Conservation (phyloP, 2,113 vertebrate genomes). For the Gopherus evgoodei region DNA sequence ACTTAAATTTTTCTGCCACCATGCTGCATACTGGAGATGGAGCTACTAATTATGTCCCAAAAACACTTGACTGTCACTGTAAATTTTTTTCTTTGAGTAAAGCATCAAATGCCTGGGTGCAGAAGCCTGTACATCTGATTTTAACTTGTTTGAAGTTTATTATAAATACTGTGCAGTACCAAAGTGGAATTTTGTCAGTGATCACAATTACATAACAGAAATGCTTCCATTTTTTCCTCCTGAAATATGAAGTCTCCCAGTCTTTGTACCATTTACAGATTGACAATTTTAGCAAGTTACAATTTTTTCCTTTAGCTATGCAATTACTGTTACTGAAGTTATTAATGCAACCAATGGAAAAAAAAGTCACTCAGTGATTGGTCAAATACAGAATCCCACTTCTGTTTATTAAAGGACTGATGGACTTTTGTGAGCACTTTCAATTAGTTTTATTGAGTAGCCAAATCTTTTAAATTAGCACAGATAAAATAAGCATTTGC, state of each 20-base stretch:
- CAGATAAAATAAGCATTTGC: constrained; percentile 84
- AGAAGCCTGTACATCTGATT: not conserved
- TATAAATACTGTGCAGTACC: not conserved
- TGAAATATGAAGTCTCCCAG: not conserved
- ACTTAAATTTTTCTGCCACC: not conserved
- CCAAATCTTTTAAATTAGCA: constrained; percentile 86
- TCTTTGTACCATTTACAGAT: not conserved
- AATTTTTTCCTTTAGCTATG: not conserved
- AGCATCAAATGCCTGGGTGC: not conserved
- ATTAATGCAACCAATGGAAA: not conserved
- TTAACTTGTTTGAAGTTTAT: not conserved
- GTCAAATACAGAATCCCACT: not conserved
- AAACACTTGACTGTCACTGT: not conserved
- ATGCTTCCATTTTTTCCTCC: not conserved
- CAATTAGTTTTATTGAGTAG: constrained; percentile 86
- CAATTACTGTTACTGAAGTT: not conserved
- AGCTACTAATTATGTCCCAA: not conserved
- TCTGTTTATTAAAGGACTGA: constrained; percentile 54
- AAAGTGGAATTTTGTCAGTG: not conserved
- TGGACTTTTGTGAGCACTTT: constrained; percentile 72
- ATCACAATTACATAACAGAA: not conserved
- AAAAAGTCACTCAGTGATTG: not conserved
- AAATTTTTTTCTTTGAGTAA: not conserved
- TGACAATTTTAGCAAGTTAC: not conserved
- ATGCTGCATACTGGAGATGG: fast-evolving